These are phyloP conservation scores for Urechis unicinctus DNA, from an alignment of 2,888 invertebrate genomes.

Conservation along the genomic window DNA sequence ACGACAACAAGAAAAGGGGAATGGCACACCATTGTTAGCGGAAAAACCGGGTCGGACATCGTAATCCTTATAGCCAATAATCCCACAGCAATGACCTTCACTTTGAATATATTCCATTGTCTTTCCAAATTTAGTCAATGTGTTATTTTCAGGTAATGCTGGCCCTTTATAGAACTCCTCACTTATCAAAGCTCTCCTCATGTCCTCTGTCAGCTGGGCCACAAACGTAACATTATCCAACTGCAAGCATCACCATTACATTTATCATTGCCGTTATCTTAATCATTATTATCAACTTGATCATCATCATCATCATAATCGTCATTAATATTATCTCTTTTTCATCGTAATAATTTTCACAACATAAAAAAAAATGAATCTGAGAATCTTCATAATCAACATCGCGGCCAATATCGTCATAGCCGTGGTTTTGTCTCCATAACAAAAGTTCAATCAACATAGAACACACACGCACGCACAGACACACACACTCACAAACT, in stretches of 20 bases:
- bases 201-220: neutral
- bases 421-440: no score
- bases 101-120: neutral
- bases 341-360: neutral
- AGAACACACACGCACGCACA: no score
- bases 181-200: neutral
- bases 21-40: neutral
- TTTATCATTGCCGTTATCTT: neutral
- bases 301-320: neutral
- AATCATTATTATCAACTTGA: neutral
- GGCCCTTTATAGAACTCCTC: neutral
- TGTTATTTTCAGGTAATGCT: neutral
- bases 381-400: no score
- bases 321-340: neutral
- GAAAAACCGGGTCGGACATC: neutral
- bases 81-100: neutral
- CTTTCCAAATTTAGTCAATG: neutral
- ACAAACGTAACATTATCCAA: neutral
- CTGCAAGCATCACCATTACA: neutral
- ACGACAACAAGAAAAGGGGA: neutral
- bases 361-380: no score
- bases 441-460: no score
- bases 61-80: neutral
- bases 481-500: no score
- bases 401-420: no score